Evolutionary conservation across 2,888 invertebrate genomes (phyloP).

Genomic region (Pheosia gnoma): DNA sequence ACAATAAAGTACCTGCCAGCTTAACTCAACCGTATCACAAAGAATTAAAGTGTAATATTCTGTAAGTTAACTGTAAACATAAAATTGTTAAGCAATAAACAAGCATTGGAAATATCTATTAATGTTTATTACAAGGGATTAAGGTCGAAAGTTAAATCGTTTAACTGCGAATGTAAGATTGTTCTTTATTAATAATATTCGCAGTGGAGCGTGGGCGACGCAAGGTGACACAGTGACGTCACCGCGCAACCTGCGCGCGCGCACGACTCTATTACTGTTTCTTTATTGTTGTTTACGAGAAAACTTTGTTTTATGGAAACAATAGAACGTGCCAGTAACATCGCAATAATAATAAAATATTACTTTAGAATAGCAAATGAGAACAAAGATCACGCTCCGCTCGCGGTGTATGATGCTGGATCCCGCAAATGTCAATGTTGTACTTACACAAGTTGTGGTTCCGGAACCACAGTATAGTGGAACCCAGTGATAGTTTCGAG

Average conservation of each 20-base stretch:
- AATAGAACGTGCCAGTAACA: not conserved
- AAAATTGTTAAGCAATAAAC: constrained; percentile 20
- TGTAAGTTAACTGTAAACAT: constrained; percentile 5
- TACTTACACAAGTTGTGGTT: too few relatives aligned
- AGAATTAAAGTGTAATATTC: constrained; percentile 18
- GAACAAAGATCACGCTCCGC: too few relatives aligned
- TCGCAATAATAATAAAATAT: too few relatives aligned
- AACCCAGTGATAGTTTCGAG: too few relatives aligned
- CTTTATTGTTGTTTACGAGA: constrained; percentile 4
- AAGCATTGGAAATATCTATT: constrained; percentile 13
- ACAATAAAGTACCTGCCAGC: constrained; percentile 12
- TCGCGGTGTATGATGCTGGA: too few relatives aligned
- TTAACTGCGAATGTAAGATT: constrained; percentile 11
- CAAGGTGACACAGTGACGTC: constrained; percentile 64
- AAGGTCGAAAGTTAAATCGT: constrained; percentile 28
- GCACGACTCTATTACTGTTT: constrained; percentile 12
- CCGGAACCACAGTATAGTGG: too few relatives aligned
- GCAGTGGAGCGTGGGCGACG: constrained; percentile 49
- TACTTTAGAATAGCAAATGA: too few relatives aligned
- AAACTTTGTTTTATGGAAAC: not conserved
- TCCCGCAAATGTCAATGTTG: too few relatives aligned
- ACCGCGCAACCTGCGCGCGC: constrained; percentile 41
- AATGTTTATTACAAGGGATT: constrained; percentile 20
- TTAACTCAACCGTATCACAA: constrained; percentile 6
- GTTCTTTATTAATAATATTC: constrained; percentile 40